Percentiles rank a stretch among this genome's conserved stretches.
These are phyloP conservation scores for Acanthochromis polyacanthus DNA, from an alignment of 2,113 vertebrate genomes.

Conservation along the genomic window DNA sequence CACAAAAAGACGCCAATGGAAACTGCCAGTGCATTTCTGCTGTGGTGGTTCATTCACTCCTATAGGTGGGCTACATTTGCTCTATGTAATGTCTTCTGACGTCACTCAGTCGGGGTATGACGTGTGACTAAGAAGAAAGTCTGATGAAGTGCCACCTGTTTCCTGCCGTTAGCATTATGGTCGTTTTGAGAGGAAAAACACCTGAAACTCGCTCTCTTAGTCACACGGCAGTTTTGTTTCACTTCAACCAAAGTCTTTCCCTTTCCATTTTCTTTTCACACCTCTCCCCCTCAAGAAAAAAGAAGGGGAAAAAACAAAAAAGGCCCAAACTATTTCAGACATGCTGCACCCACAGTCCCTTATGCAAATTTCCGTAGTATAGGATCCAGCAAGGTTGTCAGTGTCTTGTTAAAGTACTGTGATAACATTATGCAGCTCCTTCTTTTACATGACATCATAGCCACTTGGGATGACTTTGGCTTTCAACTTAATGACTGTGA, in stretches of 20 bases:
- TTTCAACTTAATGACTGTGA: constrained; percentile 56
- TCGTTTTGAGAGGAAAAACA: background rate
- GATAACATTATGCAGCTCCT: constrained; percentile 31
- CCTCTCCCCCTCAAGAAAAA: background rate
- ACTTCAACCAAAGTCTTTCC: background rate
- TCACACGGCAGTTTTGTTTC: background rate
- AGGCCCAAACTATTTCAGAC: background rate
- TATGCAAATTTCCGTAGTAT: background rate
- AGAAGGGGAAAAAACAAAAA: background rate
- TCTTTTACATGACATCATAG: constrained; percentile 65
- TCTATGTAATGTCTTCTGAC: constrained; percentile 1
- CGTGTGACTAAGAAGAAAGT: background rate
- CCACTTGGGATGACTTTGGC: constrained; percentile 59
- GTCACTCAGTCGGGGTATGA: constrained; percentile 25
- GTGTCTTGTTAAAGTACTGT: constrained; percentile 36
- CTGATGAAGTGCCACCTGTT: constrained; percentile 11
- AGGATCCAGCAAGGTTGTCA: constrained; percentile 22
- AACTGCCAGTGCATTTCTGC: background rate
- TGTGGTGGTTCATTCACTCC: background rate
- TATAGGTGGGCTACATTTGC: background rate
- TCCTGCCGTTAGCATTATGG: background rate
- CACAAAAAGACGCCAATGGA: constrained; percentile 10
- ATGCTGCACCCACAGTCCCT: background rate
- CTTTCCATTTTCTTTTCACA: background rate
- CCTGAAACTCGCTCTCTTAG: background rate